Evolutionary conservation across 2,888 invertebrate species (phyloP).

Genomic region (Petrolisthes cinctipes): DNA sequence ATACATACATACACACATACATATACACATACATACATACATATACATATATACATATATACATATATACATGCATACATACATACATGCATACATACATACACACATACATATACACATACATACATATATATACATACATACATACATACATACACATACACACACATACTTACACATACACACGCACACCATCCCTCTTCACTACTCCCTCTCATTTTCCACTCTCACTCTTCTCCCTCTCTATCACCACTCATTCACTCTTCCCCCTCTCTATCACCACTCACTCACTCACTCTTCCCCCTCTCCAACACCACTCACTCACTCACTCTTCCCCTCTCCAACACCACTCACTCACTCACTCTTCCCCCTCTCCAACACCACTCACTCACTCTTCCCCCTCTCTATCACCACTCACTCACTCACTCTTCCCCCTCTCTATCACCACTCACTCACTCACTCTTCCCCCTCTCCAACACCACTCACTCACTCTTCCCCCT

Average conservation of each 20-base stretch:
- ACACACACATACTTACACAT: constrained; percentile 17
- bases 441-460: background rate
- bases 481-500: too few relatives aligned
- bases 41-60: background rate
- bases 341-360: too few relatives aligned
- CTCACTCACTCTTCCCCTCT: too few relatives aligned
- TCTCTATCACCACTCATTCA: too few relatives aligned
- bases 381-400: background rate
- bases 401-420: too few relatives aligned
- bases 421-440: too few relatives aligned
- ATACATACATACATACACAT: constrained; percentile 28
- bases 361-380: too few relatives aligned
- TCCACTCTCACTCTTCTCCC: background rate
- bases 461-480: background rate
- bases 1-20: background rate
- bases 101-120: background rate
- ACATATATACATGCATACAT: background rate
- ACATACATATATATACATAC: constrained; percentile 1
- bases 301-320: background rate
- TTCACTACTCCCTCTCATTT: too few relatives aligned
- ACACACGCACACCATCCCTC: constrained; percentile 3
- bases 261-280: background rate
- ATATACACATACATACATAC: constrained; percentile 15
- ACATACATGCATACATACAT: background rate
- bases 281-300: background rate